These are phyloP conservation scores for Datnioides undecimradiatus DNA, from an alignment of 2,113 vertebrate species.

Conservation along the genomic window DNA sequence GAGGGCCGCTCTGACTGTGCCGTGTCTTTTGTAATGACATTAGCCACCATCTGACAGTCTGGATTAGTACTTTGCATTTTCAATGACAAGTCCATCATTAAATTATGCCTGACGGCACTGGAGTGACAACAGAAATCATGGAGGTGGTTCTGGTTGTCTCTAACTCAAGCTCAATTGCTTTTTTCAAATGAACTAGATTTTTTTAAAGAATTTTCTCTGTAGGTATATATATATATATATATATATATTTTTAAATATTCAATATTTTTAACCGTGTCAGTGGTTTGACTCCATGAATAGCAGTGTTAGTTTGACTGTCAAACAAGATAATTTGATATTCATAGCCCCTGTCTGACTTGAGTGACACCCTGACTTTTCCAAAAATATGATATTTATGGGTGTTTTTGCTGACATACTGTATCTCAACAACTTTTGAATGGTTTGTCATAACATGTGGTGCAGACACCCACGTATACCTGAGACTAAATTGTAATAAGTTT, in stretches of 20 bases:
- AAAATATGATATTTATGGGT: too few relatives aligned
- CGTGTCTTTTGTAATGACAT: constrained; percentile 74
- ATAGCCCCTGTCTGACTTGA: background rate
- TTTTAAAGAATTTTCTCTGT: background rate
- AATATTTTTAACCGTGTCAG: background rate
- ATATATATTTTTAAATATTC: background rate
- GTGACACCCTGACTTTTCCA: background rate
- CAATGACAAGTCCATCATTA: constrained; percentile 71
- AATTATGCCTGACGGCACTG: constrained; percentile 61
- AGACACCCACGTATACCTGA: too few relatives aligned
- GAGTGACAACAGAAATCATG: constrained; percentile 57
- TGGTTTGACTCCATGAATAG: background rate
- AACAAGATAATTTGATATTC: too few relatives aligned
- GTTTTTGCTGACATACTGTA: too few relatives aligned
- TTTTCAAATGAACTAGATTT: background rate
- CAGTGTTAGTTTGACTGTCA: background rate
- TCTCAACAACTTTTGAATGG: background rate
- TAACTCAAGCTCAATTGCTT: background rate
- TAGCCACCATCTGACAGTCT: constrained; percentile 75
- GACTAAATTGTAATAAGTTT: background rate
- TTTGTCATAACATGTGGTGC: background rate
- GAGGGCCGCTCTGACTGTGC: constrained; percentile 65
- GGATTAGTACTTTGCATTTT: constrained; percentile 75
- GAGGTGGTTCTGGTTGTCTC: constrained; percentile 40
- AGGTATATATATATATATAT: too few relatives aligned